Evolutionary conservation across 2,113 vertebrate genomes (phyloP).

Genomic region (Scatophagus argus): DNA sequence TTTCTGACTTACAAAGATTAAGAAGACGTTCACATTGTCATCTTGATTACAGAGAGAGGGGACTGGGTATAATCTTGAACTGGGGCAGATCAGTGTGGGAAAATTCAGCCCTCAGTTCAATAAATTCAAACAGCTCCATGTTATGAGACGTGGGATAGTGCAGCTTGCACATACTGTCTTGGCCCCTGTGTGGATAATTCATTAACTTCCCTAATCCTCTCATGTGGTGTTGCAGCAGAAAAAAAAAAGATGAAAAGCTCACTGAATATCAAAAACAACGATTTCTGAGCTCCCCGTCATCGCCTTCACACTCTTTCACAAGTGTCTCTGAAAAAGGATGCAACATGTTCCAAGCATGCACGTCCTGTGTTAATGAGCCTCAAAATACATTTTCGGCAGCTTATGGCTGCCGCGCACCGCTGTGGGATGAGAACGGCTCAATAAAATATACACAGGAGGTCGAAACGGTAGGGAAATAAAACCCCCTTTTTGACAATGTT

Average conservation of each 20-base stretch:
- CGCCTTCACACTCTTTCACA: constrained; percentile 60
- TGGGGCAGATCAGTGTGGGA: constrained; percentile 80
- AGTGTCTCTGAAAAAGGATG: constrained; percentile 73
- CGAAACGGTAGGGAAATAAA: constrained; percentile 84
- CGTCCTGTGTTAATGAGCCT: constrained; percentile 83
- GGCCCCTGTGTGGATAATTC: constrained; percentile 81
- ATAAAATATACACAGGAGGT: constrained; percentile 90
- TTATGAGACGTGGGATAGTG: constrained; percentile 83
- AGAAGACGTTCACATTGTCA: constrained; percentile 65
- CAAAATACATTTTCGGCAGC: constrained; percentile 86
- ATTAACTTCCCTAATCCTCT: constrained; percentile 84
- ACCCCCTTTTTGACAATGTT: constrained; percentile 89
- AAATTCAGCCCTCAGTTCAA: constrained; percentile 78
- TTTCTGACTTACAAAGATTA: constrained; percentile 57
- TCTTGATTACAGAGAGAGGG: constrained; percentile 58
- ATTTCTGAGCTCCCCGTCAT: constrained; percentile 71
- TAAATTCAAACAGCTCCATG: constrained; percentile 79
- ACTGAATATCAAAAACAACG: constrained; percentile 83
- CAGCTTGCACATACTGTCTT: constrained; percentile 78
- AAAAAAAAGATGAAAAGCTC: constrained; percentile 82
- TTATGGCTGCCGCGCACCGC: constrained; percentile 75
- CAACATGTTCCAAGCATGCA: constrained; percentile 76
- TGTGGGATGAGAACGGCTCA: constrained; percentile 87
- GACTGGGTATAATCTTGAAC: constrained; percentile 66
- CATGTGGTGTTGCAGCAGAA: constrained; percentile 78